Percentiles rank a stretch among this genome's conserved stretches.
Evolutionary conservation across 2,797 vertebrate species (phyloP).

Genomic region (Morus bassanus): DNA sequence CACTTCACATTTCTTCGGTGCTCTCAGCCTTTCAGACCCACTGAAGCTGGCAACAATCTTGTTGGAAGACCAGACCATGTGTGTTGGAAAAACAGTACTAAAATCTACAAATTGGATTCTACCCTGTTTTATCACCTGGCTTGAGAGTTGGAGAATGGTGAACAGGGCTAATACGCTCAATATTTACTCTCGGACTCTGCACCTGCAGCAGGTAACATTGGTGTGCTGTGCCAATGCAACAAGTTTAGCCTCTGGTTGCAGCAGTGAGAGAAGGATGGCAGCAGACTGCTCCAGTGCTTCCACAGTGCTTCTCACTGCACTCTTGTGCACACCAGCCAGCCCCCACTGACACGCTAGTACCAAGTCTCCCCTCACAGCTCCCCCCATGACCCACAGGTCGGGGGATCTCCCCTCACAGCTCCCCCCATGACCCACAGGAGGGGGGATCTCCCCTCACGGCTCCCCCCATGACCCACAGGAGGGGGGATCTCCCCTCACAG

Average conservation of each 20-base stretch:
- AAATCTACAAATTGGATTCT: background rate
- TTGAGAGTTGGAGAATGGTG: background rate
- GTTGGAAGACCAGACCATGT: background rate
- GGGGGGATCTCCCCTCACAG: background rate
- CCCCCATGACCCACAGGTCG: too few species aligned
- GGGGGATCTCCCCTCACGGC: background rate
- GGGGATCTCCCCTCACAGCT: background rate
- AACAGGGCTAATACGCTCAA: fast-evolving
- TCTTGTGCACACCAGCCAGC: too few species aligned
- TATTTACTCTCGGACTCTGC: too few species aligned
- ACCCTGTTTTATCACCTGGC: background rate
- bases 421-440: too few species aligned
- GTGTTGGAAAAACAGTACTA: background rate
- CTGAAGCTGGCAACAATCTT: background rate
- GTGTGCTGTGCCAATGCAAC: fast-evolving
- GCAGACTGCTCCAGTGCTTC: background rate
- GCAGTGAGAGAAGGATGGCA: background rate
- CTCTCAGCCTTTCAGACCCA: background rate
- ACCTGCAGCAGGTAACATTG: background rate
- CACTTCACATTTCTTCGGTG: fast-evolving
- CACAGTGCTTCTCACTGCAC: fast-evolving
- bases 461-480: too few species aligned
- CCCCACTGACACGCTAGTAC: background rate
- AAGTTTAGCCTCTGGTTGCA: background rate
- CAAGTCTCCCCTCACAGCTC: background rate